Conservation (phyloP, 2,113 vertebrate species). For the Podarcis cretensis region DNA sequence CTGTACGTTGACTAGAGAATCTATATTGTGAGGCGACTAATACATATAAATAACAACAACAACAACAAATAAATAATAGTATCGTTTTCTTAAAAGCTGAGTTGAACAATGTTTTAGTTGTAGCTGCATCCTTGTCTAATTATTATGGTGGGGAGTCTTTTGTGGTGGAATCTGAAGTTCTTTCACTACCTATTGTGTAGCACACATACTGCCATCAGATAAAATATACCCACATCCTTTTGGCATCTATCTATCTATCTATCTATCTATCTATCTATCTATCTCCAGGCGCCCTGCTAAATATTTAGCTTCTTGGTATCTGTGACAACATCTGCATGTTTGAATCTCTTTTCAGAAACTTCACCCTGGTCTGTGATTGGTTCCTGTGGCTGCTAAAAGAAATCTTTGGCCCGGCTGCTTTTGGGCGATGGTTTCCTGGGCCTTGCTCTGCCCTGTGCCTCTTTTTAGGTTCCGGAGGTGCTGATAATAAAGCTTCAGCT, state of each 20-base stretch:
- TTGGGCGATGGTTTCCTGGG: conserved; percentile 64
- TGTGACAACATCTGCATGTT: conserved; percentile 45
- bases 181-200: conserved; percentile 25
- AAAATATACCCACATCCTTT: conserved; percentile 54
- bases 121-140: neutral
- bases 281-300: conserved; percentile 29
- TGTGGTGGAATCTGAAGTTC: conserved; percentile 22
- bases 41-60: neutral
- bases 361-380: conserved; percentile 39
- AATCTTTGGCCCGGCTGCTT: conserved; percentile 51
- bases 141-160: neutral
- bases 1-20: neutral
- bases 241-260: conserved; percentile 60
- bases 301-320: conserved; percentile 49
- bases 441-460: conserved; percentile 53
- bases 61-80: neutral
- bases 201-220: conserved; percentile 25
- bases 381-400: conserved; percentile 35
- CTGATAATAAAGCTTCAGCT: conserved; percentile 63
- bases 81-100: neutral
- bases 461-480: conserved; percentile 55
- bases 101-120: neutral
- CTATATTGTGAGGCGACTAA: neutral
- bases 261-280: conserved; percentile 62
- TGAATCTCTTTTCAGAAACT: conserved; percentile 47